Evolutionary conservation across 2,888 invertebrate species (phyloP).

Genomic region (Rotaria macrura): DNA sequence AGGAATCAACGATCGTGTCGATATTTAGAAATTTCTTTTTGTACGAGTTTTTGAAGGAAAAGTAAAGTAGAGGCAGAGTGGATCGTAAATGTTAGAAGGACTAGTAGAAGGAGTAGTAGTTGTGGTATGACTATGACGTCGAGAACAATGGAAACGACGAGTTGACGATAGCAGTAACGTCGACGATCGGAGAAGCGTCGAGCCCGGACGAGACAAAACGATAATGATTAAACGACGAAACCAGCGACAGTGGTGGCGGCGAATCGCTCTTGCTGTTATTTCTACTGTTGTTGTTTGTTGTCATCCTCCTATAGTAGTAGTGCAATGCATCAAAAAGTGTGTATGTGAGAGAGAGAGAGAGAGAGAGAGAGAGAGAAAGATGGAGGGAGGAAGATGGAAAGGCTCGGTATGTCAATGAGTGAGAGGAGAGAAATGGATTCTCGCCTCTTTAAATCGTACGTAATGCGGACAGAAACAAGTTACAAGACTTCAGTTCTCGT

Average conservation of each 20-base stretch:
- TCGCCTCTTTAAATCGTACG: not conserved
- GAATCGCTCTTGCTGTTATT: not conserved
- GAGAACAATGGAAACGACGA: not conserved
- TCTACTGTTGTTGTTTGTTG: not conserved
- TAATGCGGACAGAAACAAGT: not conserved
- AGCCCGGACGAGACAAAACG: not conserved
- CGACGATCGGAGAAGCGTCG: not conserved
- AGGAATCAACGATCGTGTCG: not conserved
- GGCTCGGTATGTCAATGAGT: not conserved
- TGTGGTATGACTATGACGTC: not conserved
- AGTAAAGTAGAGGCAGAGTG: not conserved
- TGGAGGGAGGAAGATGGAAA: not conserved
- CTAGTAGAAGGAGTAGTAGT: not conserved
- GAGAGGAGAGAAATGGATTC: not conserved
- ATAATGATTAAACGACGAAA: not conserved
- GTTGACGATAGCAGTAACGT: not conserved
- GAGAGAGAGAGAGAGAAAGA: not conserved
- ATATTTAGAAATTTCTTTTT: not conserved
- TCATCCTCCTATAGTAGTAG: not conserved
- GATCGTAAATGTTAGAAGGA: not conserved
- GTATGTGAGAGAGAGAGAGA: not conserved
- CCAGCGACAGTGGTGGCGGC: not conserved
- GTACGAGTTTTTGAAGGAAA: not conserved
- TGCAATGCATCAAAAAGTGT: not conserved
- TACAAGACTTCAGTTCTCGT: not conserved